These are phyloP conservation scores for Mythimna lalbum DNA, from an alignment of 2,888 invertebrate genomes.

Conservation along the genomic window DNA sequence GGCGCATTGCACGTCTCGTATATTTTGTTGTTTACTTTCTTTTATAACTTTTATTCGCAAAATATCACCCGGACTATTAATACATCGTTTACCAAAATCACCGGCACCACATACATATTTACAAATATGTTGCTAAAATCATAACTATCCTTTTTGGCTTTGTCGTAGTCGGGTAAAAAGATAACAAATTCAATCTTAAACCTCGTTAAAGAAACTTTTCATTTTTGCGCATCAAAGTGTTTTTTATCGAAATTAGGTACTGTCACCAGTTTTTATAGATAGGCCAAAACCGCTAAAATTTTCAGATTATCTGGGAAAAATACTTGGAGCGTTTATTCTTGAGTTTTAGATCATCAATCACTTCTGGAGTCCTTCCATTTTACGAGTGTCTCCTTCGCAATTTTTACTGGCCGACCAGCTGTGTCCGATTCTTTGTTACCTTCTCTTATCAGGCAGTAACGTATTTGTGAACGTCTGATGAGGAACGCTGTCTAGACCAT, in stretches of 20 bases:
- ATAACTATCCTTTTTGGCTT: too few species aligned
- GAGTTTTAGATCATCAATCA: constrained; percentile 58
- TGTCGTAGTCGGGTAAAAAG: not conserved
- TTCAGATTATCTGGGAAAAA: constrained; percentile 44
- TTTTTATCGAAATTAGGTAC: constrained; percentile 13
- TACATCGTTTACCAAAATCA: too few species aligned
- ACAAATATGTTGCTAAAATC: too few species aligned
- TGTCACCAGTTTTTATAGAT: constrained; percentile 11
- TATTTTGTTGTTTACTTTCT: not conserved
- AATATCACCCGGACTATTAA: too few species aligned
- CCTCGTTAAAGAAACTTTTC: not conserved
- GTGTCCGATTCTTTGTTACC: constrained; percentile 43
- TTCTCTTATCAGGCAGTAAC: constrained; percentile 35
- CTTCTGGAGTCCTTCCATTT: constrained; percentile 40
- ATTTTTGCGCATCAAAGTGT: not conserved
- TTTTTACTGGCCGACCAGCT: constrained; percentile 53
- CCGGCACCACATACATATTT: too few species aligned
- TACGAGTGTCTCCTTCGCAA: constrained; percentile 47
- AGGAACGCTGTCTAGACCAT: constrained; percentile 9
- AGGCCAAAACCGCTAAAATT: constrained; percentile 11
- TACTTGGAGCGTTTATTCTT: constrained; percentile 45
- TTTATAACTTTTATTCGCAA: not conserved
- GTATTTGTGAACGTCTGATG: constrained; percentile 34
- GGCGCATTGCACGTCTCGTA: not conserved
- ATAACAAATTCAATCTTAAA: not conserved